Evolutionary conservation across 2,888 invertebrate genomes (phyloP).

Genomic region (Oegoconia quadripuncta): DNA sequence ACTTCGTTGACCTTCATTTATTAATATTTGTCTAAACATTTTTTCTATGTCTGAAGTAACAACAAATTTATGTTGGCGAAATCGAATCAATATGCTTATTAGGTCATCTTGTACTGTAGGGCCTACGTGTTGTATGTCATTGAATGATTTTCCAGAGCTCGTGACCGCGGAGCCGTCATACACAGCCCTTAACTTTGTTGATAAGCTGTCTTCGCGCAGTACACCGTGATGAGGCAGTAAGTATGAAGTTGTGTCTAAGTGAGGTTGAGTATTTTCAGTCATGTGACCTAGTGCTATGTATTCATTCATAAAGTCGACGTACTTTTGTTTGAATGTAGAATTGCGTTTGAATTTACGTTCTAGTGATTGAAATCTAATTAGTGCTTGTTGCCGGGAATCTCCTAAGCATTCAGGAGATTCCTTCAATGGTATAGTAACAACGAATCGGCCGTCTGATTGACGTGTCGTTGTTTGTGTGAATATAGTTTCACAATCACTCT

Average conservation of each 20-base stretch:
- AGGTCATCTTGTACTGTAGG: slow-evolving; percentile 13
- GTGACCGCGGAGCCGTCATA: slow-evolving; percentile 1
- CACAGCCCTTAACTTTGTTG: too few relatives aligned
- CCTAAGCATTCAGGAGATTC: slow-evolving; percentile 15
- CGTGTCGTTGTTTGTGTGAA: slow-evolving; percentile 13
- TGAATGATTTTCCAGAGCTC: slow-evolving; percentile 8
- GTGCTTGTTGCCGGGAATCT: slow-evolving; percentile 11
- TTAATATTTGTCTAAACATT: slow-evolving; percentile 12
- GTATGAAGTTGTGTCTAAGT: slow-evolving; percentile 1
- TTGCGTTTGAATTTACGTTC: slow-evolving; percentile 10
- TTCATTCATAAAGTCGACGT: slow-evolving; percentile 13
- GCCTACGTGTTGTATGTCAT: slow-evolving; percentile 13
- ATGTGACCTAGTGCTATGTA: slow-evolving; percentile 6
- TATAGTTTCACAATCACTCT: slow-evolving; percentile 14
- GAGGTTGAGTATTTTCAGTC: not conserved
- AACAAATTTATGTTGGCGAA: slow-evolving; percentile 12
- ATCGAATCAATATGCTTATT: slow-evolving; percentile 9
- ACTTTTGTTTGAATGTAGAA: slow-evolving; percentile 8
- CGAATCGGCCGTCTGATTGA: slow-evolving; percentile 14
- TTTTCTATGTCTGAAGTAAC: too few relatives aligned
- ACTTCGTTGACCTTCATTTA: slow-evolving; percentile 11
- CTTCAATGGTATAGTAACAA: slow-evolving; percentile 19
- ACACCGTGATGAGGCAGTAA: too few relatives aligned
- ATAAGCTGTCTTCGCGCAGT: too few relatives aligned
- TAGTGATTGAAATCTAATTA: slow-evolving; percentile 7